A percentile compares a stretch with the other conserved stretches of the same genome.
Conservation (phyloP, 2,113 vertebrate genomes). For the Leucoraja erinaceus region DNA sequence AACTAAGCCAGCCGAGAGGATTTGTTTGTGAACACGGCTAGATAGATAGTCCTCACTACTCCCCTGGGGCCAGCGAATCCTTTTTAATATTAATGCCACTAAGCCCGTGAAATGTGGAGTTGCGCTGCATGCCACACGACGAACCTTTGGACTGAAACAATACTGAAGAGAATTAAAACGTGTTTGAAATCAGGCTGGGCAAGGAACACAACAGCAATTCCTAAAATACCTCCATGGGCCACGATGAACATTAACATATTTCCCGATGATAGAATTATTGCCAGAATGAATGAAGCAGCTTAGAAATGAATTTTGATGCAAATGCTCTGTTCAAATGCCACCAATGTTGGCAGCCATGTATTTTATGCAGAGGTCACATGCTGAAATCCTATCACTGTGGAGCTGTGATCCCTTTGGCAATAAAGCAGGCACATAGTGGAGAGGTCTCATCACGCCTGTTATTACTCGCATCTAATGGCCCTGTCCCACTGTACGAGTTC, state of each 20-base stretch:
- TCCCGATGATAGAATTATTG: background rate
- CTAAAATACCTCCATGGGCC: background rate
- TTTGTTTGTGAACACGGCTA: slow-evolving; percentile 2
- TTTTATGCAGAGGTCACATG: background rate
- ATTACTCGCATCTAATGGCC: background rate
- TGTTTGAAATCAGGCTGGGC: background rate
- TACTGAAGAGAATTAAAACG: background rate
- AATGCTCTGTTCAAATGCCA: background rate
- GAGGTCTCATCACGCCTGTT: background rate
- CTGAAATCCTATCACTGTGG: background rate
- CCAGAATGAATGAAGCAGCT: background rate
- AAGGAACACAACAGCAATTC: background rate
- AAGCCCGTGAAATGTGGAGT: background rate
- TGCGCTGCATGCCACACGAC: too few species aligned
- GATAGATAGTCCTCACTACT: background rate
- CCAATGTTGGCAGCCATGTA: background rate
- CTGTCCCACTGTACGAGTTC: too few species aligned
- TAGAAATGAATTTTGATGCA: background rate
- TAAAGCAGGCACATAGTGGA: background rate
- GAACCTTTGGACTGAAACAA: background rate
- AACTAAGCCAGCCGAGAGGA: background rate
- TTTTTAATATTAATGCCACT: background rate
- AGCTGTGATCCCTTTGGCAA: background rate
- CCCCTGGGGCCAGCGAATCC: background rate
- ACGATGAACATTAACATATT: background rate